Base-by-base conservation (phyloP, 2,888 invertebrate species). In the Meiosimyza platycephala region DNA sequence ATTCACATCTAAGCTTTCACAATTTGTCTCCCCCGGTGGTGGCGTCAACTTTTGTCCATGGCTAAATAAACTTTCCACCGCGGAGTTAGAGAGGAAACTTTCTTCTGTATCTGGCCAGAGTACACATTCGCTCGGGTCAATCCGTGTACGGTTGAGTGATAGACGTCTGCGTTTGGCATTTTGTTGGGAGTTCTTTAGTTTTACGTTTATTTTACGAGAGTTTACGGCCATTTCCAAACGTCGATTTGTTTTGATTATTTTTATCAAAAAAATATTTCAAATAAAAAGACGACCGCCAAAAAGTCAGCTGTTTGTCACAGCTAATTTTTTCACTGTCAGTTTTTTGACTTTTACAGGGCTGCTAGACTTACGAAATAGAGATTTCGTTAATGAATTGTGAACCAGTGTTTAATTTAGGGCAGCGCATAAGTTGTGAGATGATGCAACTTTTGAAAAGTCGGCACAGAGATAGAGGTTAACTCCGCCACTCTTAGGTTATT, bases 101-200 rank as follows among this genome's bases (percentile, higher is more conserved):
- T 81, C 81, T 28, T 83, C 84, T 13, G 78, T 78, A 59, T 85
- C 78, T 5, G 83, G 80, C 83, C 83, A 80, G 7, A 81, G 73
- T 0, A 79, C 67, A 62, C 76, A 80, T 54, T 83, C 80, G 22
- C 67, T 77, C 7, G 68, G 64, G 59, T 75, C 71, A 18, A 64
- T 59, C 18, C 0, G 6, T n/a, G 59, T 62, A n/a, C 13, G 3
- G n/a, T 52, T 66, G 33, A 13, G 48, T 15, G n/a, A 13, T 6
- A 50, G 64, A 7, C 71, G 28, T 28, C 12, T 67, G 0, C 82
- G 79, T 69, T 82, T 82, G 13, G 76, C 69, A 74, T 73, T 67
- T 6, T 12, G 16, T 7, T 65, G 50, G 5, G 69, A 48, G n/a
- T 59, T 68, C 12, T 68, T 59, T 13, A 50, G 55, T 57, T 48